Conservation (phyloP, 2,113 vertebrate genomes). For the Aramus guarauna region DNA sequence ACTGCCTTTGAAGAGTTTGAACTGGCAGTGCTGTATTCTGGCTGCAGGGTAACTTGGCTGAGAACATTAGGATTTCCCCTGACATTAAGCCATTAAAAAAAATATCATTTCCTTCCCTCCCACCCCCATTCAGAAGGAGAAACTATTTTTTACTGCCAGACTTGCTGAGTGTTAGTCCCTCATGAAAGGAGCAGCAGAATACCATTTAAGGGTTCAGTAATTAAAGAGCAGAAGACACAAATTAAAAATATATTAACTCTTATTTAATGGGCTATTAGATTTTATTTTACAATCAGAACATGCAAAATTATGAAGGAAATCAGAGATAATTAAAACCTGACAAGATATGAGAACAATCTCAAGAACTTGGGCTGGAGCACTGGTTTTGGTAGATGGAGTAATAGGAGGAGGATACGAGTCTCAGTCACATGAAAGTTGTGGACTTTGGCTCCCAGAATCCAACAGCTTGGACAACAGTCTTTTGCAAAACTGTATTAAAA, state of each 20-base stretch:
- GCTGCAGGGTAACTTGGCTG: slow-evolving; percentile 48
- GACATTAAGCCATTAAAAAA: slow-evolving; percentile 1
- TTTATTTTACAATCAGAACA: neutral
- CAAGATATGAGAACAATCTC: neutral
- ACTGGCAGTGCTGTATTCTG: slow-evolving; percentile 52
- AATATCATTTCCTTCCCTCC: neutral
- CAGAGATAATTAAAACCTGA: neutral
- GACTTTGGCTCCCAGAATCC: neutral
- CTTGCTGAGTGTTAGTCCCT: neutral
- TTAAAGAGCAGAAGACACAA: slow-evolving; percentile 43
- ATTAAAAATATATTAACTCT: neutral
- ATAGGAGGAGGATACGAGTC: neutral
- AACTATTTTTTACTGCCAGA: slow-evolving; percentile 17
- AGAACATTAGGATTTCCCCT: slow-evolving; percentile 51
- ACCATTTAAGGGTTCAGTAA: neutral
- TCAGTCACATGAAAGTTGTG: neutral
- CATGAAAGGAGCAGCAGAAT: slow-evolving; percentile 20
- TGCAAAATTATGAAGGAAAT: neutral
- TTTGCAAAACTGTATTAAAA: neutral
- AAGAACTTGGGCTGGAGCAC: neutral
- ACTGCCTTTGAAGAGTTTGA: slow-evolving; percentile 54
- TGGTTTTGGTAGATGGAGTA: neutral
- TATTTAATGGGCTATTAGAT: slow-evolving; percentile 4
- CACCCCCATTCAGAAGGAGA: slow-evolving; percentile 10
- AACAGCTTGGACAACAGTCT: neutral